These are phyloP conservation scores for Callospermophilus lateralis DNA, from an alignment of 2,113 vertebrate genomes.

Conservation along the genomic window DNA sequence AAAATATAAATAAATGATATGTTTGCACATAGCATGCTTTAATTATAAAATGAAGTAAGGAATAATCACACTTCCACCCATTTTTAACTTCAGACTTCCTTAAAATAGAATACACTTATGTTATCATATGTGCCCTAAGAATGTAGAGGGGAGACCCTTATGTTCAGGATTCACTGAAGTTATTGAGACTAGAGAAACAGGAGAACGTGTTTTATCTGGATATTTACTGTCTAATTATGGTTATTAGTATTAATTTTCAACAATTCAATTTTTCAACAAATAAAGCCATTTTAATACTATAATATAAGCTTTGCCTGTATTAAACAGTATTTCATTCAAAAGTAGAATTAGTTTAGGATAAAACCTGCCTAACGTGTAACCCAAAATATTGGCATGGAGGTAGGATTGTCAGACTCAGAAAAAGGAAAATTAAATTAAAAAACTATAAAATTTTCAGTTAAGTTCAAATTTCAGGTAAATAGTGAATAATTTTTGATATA, in stretches of 20 bases:
- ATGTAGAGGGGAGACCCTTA: background rate
- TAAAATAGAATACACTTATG: background rate
- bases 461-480: constrained; percentile 38
- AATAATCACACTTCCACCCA: background rate
- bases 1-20: constrained; percentile 47
- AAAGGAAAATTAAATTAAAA: background rate
- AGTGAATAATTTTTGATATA: background rate
- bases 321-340: constrained; percentile 10
- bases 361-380: background rate
- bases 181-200: background rate
- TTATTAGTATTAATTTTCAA: background rate
- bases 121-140: background rate
- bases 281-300: background rate
- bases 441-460: background rate
- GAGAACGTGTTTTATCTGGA: background rate
- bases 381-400: background rate
- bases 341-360: constrained; percentile 9
- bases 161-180: background rate
- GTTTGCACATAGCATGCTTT: background rate
- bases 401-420: background rate
- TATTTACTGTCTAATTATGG: constrained; percentile 4
- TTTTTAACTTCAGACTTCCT: constrained; percentile 30
- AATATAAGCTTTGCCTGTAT: background rate
- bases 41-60: background rate
- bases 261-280: background rate